Conservation (phyloP, 2,797 vertebrate species). For the Thalassophryne amazonica region DNA sequence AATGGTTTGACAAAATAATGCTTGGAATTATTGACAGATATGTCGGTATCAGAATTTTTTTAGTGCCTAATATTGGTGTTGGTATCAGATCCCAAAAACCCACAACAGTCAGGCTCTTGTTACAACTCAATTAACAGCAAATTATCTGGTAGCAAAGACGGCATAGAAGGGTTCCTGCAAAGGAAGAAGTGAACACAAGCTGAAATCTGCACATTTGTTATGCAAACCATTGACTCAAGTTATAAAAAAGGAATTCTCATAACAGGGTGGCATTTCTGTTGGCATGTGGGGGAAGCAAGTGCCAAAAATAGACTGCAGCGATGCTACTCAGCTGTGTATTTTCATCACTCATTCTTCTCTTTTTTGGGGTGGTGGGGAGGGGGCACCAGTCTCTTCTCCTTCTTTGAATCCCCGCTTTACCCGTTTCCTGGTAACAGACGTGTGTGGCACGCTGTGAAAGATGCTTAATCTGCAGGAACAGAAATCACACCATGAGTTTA, state of each 20-base stretch:
- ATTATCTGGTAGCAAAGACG: constrained; percentile 37
- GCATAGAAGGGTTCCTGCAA: neutral
- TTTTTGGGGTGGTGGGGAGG: constrained; percentile 31
- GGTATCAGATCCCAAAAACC: too few species aligned
- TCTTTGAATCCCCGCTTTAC: constrained; percentile 15
- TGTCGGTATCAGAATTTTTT: too few species aligned
- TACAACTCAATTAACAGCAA: constrained; percentile 49
- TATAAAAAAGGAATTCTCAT: constrained; percentile 12
- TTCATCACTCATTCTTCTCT: constrained; percentile 27
- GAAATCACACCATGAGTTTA: constrained; percentile 47
- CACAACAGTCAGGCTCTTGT: too few species aligned
- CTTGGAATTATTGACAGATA: too few species aligned
- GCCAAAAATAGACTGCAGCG: constrained; percentile 52
- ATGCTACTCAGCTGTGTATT: constrained; percentile 17
- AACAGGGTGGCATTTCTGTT: constrained; percentile 26
- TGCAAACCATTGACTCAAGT: constrained; percentile 28
- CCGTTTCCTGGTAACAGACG: constrained; percentile 58
- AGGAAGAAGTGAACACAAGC: constrained; percentile 4
- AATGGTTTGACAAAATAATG: too few species aligned
- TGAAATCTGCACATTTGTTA: constrained; percentile 8
- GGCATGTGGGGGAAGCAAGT: neutral
- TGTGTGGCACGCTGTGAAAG: neutral
- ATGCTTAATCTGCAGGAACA: constrained; percentile 47
- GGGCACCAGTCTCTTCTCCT: constrained; percentile 27
- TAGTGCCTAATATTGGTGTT: too few species aligned